Percentiles rank a stretch among this genome's conserved stretches.
phyloP scores from a whole-genome alignment of 2,888 invertebrate species.

The Embidobia sp. region DNA sequence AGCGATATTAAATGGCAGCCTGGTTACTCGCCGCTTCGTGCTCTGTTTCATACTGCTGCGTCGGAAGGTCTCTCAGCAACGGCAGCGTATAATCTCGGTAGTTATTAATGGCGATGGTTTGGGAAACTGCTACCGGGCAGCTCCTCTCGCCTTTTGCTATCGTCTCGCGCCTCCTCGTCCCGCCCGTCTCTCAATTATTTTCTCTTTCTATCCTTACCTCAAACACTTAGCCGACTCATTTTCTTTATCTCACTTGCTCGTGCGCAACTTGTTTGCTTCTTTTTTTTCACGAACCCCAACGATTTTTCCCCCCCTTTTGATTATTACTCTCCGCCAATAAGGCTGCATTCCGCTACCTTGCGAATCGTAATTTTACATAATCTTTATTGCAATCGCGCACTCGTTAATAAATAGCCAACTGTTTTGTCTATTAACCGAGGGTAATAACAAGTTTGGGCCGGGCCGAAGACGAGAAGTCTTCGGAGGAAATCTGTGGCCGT shows the following conservation, averaged over 20 bases:
- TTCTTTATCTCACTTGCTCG: conserved; percentile 56
- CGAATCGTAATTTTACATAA: conserved; percentile 64
- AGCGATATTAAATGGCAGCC: conserved; percentile 77
- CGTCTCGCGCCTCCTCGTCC: conserved; percentile 65
- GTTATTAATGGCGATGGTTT: conserved; percentile 81
- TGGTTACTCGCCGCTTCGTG: conserved; percentile 69
- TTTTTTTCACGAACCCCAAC: conserved; percentile 42
- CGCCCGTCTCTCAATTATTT: conserved; percentile 60
- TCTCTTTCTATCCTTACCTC: conserved; percentile 61
- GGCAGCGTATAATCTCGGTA: conserved; percentile 80
- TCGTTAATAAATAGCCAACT: conserved; percentile 41
- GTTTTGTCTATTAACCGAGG: conserved; percentile 26
- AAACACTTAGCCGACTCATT: conserved; percentile 58
- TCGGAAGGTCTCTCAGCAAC: conserved; percentile 66
- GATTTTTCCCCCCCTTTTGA: conserved; percentile 53
- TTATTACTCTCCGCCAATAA: conserved; percentile 71
- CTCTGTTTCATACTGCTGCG: conserved; percentile 67
- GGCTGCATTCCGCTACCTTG: conserved; percentile 77
- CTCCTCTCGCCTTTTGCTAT: conserved; percentile 66
- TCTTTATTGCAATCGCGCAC: conserved; percentile 51
- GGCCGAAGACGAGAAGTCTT: conserved; percentile 57
- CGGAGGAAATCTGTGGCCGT: conserved; percentile 72
- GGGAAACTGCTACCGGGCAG: conserved; percentile 81
- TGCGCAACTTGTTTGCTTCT: conserved; percentile 36
- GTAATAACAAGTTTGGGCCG: conserved; percentile 31